Evolutionary conservation across 2,888 invertebrate genomes (phyloP).

Genomic region (Crocallis elinguaria): DNA sequence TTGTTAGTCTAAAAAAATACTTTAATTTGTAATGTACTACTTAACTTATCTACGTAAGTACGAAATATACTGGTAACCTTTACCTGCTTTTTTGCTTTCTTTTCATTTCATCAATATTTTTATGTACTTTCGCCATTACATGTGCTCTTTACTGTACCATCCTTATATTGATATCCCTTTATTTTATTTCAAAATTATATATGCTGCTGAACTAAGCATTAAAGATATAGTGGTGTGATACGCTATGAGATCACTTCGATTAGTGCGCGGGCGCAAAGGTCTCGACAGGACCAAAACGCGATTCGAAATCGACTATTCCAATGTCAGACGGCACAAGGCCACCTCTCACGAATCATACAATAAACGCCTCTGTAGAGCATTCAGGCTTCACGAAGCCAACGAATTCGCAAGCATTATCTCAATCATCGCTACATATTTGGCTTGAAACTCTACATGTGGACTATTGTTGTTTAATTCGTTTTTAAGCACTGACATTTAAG

Average conservation of each 20-base stretch:
- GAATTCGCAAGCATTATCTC: conserved; percentile 50
- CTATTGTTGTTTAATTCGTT: conserved; percentile 49
- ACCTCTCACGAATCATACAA: conserved; percentile 75
- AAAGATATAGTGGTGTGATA: conserved; percentile 5
- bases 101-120: too few species aligned
- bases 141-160: too few species aligned
- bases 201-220: too few species aligned
- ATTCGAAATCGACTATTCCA: conserved; percentile 70
- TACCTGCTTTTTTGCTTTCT: too few species aligned
- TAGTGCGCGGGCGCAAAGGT: conserved; percentile 55
- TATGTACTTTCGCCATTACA: too few species aligned
- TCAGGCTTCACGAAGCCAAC: conserved; percentile 43
- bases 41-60: too few species aligned
- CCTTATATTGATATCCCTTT: too few species aligned
- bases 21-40: too few species aligned
- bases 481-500: conserved; percentile 46
- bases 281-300: conserved; percentile 53
- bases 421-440: conserved; percentile 50
- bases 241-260: conserved; percentile 36
- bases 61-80: too few species aligned
- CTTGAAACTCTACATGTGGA: conserved; percentile 44
- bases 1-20: too few species aligned
- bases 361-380: conserved; percentile 59
- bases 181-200: too few species aligned
- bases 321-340: conserved; percentile 76